Percentiles rank a stretch among this genome's conserved stretches.
These are phyloP conservation scores for Percina caprodes DNA, from an alignment of 2,113 vertebrate genomes.

Conservation along the genomic window DNA sequence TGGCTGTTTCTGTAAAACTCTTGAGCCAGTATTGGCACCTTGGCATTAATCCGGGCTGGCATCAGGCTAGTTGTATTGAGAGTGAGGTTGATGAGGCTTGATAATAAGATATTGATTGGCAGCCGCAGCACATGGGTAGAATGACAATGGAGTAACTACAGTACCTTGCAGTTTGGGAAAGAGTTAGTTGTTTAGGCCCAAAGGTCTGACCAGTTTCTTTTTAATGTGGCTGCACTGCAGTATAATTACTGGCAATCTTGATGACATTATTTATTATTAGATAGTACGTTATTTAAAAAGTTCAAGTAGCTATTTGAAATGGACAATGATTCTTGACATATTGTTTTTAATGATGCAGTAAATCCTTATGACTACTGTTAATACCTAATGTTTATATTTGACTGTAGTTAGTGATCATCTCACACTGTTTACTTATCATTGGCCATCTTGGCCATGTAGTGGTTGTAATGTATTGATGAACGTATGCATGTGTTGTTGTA, in stretches of 20 bases:
- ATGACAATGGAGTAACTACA: constrained; percentile 59
- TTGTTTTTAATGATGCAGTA: too few relatives aligned
- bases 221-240: neutral
- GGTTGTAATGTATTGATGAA: too few relatives aligned
- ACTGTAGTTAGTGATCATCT: too few relatives aligned
- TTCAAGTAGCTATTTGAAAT: too few relatives aligned
- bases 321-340: neutral
- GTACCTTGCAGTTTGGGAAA: constrained; percentile 13
- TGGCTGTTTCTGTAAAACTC: constrained; percentile 14
- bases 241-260: neutral
- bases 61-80: constrained; percentile 49
- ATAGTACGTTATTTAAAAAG: neutral
- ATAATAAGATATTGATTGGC: constrained; percentile 91
- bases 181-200: neutral
- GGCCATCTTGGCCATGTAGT: too few relatives aligned
- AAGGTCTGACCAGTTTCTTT: constrained; percentile 3
- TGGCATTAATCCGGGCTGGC: constrained; percentile 64
- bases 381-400: too few relatives aligned
- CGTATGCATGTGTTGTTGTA: too few relatives aligned
- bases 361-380: too few relatives aligned
- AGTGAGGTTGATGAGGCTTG: constrained; percentile 84
- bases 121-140: constrained; percentile 72
- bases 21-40: constrained; percentile 78
- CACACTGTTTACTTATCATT: too few relatives aligned
- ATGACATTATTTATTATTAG: neutral